These are phyloP conservation scores for Diglossa cyanea DNA, from an alignment of 2,797 vertebrate genomes.

Conservation along the genomic window DNA sequence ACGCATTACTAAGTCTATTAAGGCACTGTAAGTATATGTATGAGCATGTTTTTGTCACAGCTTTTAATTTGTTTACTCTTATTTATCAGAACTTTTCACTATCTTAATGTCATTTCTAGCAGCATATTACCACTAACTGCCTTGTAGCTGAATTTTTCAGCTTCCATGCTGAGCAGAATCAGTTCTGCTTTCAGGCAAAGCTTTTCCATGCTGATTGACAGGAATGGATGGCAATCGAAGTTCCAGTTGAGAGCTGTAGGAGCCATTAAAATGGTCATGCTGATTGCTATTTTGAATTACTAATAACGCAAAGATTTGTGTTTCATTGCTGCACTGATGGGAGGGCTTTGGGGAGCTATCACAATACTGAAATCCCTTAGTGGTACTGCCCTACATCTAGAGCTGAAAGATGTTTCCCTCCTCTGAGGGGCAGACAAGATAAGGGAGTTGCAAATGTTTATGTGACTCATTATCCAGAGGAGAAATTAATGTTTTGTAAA, in stretches of 20 bases:
- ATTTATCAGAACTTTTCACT: slow-evolving; percentile 17
- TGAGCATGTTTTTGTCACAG: background rate
- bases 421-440: slow-evolving; percentile 11
- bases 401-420: slow-evolving; percentile 33
- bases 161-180: slow-evolving; percentile 48
- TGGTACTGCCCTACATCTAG: background rate
- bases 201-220: slow-evolving; percentile 54
- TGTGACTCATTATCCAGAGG: slow-evolving; percentile 23
- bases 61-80: background rate
- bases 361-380: background rate
- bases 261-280: background rate
- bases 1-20: background rate
- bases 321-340: slow-evolving; percentile 33
- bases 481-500: slow-evolving; percentile 9
- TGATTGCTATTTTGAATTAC: slow-evolving; percentile 60
- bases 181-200: slow-evolving; percentile 19
- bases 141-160: background rate
- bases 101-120: slow-evolving; percentile 15
- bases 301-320: slow-evolving; percentile 47
- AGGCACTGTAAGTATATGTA: background rate
- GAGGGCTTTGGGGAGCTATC: slow-evolving; percentile 7
- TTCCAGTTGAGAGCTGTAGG: slow-evolving; percentile 16
- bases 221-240: background rate
- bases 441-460: slow-evolving; percentile 30
- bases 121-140: slow-evolving; percentile 5